Evolutionary conservation across 2,888 invertebrate genomes (phyloP).

Genomic region (Tenthredo distinguenda): DNA sequence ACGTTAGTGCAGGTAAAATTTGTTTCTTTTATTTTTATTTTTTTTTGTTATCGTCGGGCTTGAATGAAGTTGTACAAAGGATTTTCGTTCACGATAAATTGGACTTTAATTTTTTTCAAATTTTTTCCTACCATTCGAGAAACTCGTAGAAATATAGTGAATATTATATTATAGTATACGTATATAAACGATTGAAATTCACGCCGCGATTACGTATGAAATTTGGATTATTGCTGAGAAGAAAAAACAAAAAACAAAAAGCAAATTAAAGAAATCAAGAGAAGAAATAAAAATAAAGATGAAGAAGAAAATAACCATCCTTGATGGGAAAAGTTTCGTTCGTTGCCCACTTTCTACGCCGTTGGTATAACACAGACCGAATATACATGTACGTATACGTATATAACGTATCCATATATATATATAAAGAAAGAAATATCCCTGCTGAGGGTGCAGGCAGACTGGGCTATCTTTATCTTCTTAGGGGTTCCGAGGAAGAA

Average conservation of each 20-base stretch:
- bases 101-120: too few species aligned
- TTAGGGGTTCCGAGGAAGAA: constrained; percentile 31
- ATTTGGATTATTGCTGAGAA: neutral
- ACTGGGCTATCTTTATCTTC: constrained; percentile 46
- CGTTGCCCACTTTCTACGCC: neutral
- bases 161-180: neutral
- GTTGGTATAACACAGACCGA: neutral
- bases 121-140: too few species aligned
- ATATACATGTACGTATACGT: neutral
- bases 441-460: constrained; percentile 27
- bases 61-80: too few species aligned
- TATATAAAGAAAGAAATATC: constrained; percentile 40
- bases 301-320: neutral
- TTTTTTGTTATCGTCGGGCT: neutral
- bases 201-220: too few species aligned
- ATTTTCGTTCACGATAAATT: too few species aligned
- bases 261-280: neutral
- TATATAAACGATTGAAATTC: neutral
- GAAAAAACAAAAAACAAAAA: neutral
- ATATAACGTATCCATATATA: neutral
- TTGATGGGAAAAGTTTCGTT: neutral
- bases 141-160: too few species aligned
- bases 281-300: neutral
- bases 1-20: too few species aligned
- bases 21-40: neutral